Evolutionary conservation across 2,797 vertebrate genomes (phyloP).

Genomic region (Enteromius fasciolatus): DNA sequence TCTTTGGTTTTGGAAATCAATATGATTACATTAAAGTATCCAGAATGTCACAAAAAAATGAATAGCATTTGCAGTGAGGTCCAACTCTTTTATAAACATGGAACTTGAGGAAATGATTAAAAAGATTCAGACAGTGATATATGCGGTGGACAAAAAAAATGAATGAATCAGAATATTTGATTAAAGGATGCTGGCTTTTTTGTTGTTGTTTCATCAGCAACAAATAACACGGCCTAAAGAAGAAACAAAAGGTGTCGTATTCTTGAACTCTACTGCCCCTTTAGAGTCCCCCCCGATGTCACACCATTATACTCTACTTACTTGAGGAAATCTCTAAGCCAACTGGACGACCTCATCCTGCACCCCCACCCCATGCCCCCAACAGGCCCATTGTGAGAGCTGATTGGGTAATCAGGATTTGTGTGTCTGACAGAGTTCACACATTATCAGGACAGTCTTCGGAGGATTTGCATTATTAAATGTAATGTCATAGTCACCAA

Average conservation of each 20-base stretch:
- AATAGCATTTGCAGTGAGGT: neutral
- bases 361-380: conserved; percentile 30
- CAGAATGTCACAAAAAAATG: neutral
- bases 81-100: neutral
- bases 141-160: neutral
- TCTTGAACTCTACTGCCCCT: conserved; percentile 9
- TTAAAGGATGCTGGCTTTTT: conserved; percentile 9
- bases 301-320: conserved; percentile 47
- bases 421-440: conserved; percentile 45
- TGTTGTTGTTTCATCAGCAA: conserved; percentile 46
- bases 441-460: conserved; percentile 50
- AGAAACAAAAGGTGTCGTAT: conserved; percentile 23
- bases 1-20: neutral
- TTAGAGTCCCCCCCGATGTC: neutral
- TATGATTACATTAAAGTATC: neutral
- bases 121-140: neutral
- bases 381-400: conserved; percentile 41
- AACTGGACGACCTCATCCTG: conserved; percentile 51
- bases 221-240: conserved; percentile 31
- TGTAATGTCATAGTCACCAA: conserved; percentile 32
- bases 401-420: conserved; percentile 59
- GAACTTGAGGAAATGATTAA: neutral
- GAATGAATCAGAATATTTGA: conserved; percentile 35
- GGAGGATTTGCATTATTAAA: conserved; percentile 44
- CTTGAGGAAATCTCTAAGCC: conserved; percentile 49